Percentiles rank a stretch among this genome's conserved stretches.
These are phyloP conservation scores for Kradibia gibbosae DNA, from an alignment of 1,140 invertebrate species.

Conservation along the genomic window DNA sequence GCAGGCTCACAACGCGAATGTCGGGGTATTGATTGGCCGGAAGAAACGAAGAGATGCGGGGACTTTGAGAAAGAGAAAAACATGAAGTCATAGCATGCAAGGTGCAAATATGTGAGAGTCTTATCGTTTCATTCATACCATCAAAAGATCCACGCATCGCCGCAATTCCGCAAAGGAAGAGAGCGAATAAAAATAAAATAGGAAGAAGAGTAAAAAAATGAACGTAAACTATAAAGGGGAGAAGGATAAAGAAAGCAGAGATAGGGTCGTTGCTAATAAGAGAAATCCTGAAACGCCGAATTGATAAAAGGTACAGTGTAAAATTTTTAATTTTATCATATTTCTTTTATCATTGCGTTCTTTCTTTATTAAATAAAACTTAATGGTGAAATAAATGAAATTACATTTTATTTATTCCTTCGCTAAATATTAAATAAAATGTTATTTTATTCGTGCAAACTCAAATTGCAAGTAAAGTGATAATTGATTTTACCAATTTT, in stretches of 20 bases:
- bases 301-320: not conserved
- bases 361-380: not conserved
- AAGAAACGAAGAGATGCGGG: not conserved
- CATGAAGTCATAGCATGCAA: not conserved
- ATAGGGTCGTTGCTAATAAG: not conserved
- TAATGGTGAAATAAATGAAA: not conserved
- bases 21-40: slow-evolving; percentile 46
- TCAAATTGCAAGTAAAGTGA: not conserved
- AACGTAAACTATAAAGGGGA: too few relatives aligned
- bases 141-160: slow-evolving; percentile 15
- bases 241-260: not conserved
- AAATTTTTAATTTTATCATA: slow-evolving; percentile 13
- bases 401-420: not conserved
- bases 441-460: not conserved
- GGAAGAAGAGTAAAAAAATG: not conserved
- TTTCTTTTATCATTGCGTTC: not conserved
- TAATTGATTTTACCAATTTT: not conserved
- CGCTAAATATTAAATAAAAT: not conserved
- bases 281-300: not conserved
- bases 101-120: slow-evolving; percentile 7
- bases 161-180: not conserved
- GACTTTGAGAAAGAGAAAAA: not conserved
- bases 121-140: slow-evolving; percentile 46
- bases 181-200: not conserved
- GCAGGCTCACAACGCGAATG: slow-evolving; percentile 32